phyloP scores from a whole-genome alignment of 1,140 invertebrate species.

The Drosophila truncata region DNA sequence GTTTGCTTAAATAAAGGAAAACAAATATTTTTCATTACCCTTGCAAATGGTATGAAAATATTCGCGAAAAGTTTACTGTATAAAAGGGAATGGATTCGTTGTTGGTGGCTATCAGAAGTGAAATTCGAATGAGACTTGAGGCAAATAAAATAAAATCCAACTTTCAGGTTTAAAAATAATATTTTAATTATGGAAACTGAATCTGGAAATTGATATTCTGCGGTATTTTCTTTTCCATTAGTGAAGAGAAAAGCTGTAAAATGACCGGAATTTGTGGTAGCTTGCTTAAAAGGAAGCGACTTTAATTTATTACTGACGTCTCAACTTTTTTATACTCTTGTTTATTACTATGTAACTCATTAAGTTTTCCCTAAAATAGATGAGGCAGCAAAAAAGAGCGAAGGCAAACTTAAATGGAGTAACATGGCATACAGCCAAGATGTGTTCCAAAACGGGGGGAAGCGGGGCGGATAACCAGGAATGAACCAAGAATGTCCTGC shows the following conservation, averaged over 20 bases:
- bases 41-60: constrained; percentile 21
- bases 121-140: neutral
- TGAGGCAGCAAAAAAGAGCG: constrained; percentile 15
- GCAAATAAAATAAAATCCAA: neutral
- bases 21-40: constrained; percentile 23
- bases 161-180: neutral
- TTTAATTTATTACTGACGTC: constrained; percentile 20
- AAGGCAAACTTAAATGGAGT: constrained; percentile 25
- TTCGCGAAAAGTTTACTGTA: constrained; percentile 8
- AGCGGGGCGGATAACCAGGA: constrained; percentile 1
- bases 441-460: neutral
- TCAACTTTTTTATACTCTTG: constrained; percentile 20
- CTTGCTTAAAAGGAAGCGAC: constrained; percentile 7
- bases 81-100: constrained; percentile 3
- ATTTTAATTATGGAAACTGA: constrained; percentile 10
- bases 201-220: neutral
- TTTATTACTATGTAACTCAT: constrained; percentile 25
- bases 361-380: constrained; percentile 20
- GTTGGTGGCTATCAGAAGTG: constrained; percentile 9
- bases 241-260: neutral
- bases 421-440: constrained; percentile 22
- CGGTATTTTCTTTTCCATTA: neutral
- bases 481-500: constrained; percentile 15
- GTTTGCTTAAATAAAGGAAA: constrained; percentile 19
- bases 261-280: neutral